A percentile compares a stretch with the other conserved stretches of the same genome.
These are phyloP conservation scores for Gadus chalcogrammus DNA, from an alignment of 2,113 vertebrate genomes.

Conservation along the genomic window DNA sequence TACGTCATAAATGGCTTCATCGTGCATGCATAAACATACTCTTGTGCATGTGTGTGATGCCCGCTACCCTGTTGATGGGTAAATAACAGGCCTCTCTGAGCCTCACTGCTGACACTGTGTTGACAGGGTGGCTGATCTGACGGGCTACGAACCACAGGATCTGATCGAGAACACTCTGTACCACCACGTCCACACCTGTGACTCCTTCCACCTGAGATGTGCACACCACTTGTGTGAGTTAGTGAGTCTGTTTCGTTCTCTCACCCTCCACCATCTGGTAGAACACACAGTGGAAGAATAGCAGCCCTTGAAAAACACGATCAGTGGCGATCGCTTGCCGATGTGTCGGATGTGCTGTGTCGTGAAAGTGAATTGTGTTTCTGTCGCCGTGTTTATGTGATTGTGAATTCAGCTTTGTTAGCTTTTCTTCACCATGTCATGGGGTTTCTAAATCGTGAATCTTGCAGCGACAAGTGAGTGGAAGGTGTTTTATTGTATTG, in stretches of 20 bases:
- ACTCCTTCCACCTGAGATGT: constrained; percentile 94
- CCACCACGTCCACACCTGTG: constrained; percentile 95
- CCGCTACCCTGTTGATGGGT: constrained; percentile 2
- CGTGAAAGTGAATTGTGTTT: too few relatives aligned
- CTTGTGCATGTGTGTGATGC: constrained; percentile 23
- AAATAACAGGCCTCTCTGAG: too few relatives aligned
- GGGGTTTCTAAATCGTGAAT: too few relatives aligned
- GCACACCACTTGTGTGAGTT: constrained; percentile 95
- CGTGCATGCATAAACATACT: neutral
- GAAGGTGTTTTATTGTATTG: neutral
- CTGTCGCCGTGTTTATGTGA: too few relatives aligned
- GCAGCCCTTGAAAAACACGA: neutral
- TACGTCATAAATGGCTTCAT: neutral
- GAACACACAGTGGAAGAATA: neutral
- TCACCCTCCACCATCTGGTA: constrained; percentile 3
- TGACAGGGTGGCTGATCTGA: constrained; percentile 91
- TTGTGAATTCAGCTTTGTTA: too few relatives aligned
- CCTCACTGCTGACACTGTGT: too few relatives aligned
- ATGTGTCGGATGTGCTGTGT: too few relatives aligned
- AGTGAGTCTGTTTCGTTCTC: constrained; percentile 46
- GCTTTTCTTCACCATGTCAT: too few relatives aligned
- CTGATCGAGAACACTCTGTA: constrained; percentile 98
- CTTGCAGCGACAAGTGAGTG: too few relatives aligned
- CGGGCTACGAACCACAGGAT: constrained; percentile 98
- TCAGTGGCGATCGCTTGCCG: too few relatives aligned